Evolutionary conservation across 2,113 vertebrate species (phyloP).

Genomic region (Morone saxatilis): DNA sequence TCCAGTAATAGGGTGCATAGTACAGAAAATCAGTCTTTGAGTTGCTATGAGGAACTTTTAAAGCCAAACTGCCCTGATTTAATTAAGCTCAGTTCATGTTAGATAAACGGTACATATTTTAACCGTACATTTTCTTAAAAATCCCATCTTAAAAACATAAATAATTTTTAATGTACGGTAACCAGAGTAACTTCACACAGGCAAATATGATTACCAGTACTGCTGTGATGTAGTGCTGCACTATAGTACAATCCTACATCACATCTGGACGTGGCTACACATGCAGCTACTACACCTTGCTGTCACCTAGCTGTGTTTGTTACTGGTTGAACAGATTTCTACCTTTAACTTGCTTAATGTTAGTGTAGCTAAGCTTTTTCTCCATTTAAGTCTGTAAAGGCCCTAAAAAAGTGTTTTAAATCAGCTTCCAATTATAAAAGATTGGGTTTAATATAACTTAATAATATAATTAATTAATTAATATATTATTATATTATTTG

Average conservation of each 20-base stretch:
- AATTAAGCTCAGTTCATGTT: neutral
- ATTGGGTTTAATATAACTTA: too few relatives aligned
- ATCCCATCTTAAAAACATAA: too few relatives aligned
- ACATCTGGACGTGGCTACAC: neutral
- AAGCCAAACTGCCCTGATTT: neutral
- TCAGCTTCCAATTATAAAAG: too few relatives aligned
- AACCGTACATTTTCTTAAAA: neutral
- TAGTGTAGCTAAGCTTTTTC: neutral
- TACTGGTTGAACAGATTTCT: neutral
- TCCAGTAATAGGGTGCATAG: neutral
- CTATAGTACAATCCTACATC: neutral
- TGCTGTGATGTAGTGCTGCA: neutral
- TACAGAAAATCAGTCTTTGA: neutral
- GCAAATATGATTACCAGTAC: neutral
- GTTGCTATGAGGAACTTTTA: neutral
- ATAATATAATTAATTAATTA: too few relatives aligned
- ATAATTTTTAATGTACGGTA: too few relatives aligned
- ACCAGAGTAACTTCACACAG: neutral
- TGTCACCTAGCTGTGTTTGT: too few relatives aligned
- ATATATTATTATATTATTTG: too few relatives aligned
- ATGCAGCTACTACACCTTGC: too few relatives aligned
- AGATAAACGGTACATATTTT: neutral
- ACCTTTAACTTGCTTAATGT: neutral
- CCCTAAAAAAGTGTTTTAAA: too few relatives aligned
- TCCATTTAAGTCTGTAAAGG: too few relatives aligned